Conservation (phyloP, 2,797 vertebrate genomes). For the Aldrovandia affinis region DNA sequence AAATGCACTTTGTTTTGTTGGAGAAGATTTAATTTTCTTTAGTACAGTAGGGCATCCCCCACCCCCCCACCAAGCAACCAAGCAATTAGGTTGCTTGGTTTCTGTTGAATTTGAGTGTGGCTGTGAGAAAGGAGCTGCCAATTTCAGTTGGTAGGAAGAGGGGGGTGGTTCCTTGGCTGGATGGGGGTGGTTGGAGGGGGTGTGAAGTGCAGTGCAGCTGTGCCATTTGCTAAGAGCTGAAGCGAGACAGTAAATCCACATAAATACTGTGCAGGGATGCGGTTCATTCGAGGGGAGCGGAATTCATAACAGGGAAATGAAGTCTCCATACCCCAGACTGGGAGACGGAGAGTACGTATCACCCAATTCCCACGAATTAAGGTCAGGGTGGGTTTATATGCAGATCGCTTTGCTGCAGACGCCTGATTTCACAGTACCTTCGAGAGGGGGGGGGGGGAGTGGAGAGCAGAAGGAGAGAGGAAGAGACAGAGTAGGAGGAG, state of each 20-base stretch:
- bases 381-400: constrained; percentile 66
- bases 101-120: no score
- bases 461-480: no score
- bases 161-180: no score
- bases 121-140: no score
- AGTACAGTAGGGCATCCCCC: no score
- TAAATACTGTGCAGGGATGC: constrained; percentile 7
- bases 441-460: constrained; percentile 57
- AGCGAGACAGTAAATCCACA: neutral
- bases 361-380: constrained; percentile 54
- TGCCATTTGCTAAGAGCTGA: constrained; percentile 22
- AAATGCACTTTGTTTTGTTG: no score
- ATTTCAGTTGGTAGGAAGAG: no score
- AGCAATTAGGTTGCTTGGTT: neutral
- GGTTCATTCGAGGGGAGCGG: constrained; percentile 43
- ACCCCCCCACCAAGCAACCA: no score
- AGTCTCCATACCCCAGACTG: neutral
- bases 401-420: constrained; percentile 67
- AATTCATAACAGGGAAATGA: constrained; percentile 37
- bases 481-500: neutral
- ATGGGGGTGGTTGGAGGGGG: neutral
- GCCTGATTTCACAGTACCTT: constrained; percentile 65
- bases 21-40: no score
- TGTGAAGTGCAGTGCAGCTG: constrained; percentile 31
- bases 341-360: constrained; percentile 49